Conservation (phyloP, 2,797 vertebrate species). For the Mus caroli region DNA sequence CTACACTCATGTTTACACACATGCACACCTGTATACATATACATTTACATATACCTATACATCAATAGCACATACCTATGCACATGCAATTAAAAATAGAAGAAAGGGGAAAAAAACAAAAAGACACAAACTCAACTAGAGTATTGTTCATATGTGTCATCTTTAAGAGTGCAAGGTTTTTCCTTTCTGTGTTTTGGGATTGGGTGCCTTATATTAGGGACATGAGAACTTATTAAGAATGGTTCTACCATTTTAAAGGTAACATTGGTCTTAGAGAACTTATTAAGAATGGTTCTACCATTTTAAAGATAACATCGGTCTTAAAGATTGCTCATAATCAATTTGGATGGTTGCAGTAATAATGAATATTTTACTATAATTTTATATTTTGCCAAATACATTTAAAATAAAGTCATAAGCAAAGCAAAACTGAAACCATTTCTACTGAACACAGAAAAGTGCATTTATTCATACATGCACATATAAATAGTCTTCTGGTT, state of each 20-base stretch:
- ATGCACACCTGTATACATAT: too few relatives aligned
- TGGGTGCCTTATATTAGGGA: neutral
- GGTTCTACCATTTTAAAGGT: neutral
- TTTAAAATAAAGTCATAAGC: neutral
- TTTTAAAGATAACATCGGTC: neutral
- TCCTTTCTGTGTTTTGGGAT: neutral
- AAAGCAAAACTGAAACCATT: conserved; percentile 14
- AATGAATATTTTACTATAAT: neutral
- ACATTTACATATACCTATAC: neutral
- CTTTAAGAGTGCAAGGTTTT: neutral
- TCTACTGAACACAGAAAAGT: neutral
- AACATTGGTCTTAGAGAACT: neutral
- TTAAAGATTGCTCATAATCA: neutral
- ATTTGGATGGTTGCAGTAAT: neutral
- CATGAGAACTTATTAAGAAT: neutral
- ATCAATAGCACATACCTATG: neutral
- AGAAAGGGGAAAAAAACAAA: neutral
- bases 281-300: neutral
- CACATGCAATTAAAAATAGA: neutral
- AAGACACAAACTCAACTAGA: neutral
- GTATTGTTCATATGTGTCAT: neutral
- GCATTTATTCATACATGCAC: neutral
- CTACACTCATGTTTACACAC: neutral
- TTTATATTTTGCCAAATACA: neutral
- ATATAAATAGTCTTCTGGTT: neutral